Evolutionary conservation across 2,797 vertebrate genomes (phyloP).

Genomic region (Peromyscus attwateri): DNA sequence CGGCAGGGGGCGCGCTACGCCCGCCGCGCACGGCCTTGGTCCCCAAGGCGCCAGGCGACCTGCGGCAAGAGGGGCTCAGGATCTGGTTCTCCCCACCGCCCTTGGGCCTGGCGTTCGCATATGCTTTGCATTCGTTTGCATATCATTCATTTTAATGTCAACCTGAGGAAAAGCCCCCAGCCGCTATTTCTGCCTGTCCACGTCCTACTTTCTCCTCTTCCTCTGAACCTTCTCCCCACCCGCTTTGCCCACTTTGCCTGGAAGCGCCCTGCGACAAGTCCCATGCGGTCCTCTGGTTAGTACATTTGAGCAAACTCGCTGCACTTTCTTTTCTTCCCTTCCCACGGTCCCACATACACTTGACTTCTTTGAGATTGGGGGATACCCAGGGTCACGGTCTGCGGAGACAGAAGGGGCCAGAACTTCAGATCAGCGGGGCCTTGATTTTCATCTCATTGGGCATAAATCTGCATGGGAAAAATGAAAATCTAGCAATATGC

Average conservation of each 20-base stretch:
- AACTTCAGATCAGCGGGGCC: background rate
- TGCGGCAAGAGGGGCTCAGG: background rate
- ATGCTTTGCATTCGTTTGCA: conserved; percentile 56
- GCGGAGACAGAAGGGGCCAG: background rate
- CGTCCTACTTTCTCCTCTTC: background rate
- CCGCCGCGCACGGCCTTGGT: background rate
- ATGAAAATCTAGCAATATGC: background rate
- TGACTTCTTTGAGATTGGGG: background rate
- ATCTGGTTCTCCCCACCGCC: background rate
- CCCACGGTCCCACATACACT: background rate
- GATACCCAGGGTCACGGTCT: background rate
- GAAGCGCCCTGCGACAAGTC: background rate
- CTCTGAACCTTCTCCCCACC: background rate
- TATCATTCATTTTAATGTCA: conserved; percentile 17
- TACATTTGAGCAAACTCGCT: background rate
- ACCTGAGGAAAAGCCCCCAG: background rate
- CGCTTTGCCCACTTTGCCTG: background rate
- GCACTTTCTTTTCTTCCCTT: background rate
- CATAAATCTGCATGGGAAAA: conserved; percentile 47
- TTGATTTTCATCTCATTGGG: conserved; percentile 57
- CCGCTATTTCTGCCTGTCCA: background rate
- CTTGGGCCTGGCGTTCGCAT: background rate
- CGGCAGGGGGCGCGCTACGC: conserved; percentile 8
- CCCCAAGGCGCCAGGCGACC: conserved; percentile 6
- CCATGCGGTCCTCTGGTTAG: background rate